Evolutionary conservation across 1,140 invertebrate genomes (phyloP), one percentile per base, ranked within the genome.

Genomic region (Trissolcus basalis): DNA sequence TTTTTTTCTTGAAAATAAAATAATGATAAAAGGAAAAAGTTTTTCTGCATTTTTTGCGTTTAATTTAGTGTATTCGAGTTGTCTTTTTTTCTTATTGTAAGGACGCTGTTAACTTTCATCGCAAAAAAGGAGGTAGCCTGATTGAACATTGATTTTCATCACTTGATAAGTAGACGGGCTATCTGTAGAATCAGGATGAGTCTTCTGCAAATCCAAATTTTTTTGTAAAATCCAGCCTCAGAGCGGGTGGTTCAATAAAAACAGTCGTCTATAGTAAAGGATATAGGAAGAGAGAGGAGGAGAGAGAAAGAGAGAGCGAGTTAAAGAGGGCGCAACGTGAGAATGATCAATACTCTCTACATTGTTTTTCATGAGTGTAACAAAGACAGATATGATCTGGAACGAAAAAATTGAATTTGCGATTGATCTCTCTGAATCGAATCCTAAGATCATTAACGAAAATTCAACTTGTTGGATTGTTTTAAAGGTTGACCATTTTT

Each of bases 261-360:
- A 83, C 79, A 77, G 76, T 77, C 65, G 77, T 77, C 67, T 77
- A 78, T 59, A 63, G 71, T 53, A 49, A n/a, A 80, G 80, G 68
- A 83, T 72, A 76, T 80, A 82, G 77, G 80, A 83, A 78, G 77
- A 80, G 15, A 78, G 77, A 80, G 15, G 79, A 71, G 78, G 71
- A 61, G 77, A 82, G 78, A 44, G 69, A 82, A 55, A 48, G 45
- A 44, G 53, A 43, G 54, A 58, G 75, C 61, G 65, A 78, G 76
- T 78, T 77, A 79, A 76, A 81, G 80, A 81, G 82, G 83, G 77
- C 77, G 83, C 80, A 84, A 78, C 82, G 79, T 85, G 80, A 82
- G 81, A 80, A 81, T 85, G 85, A 87, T 86, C 84, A 87, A 87
- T 87, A 87, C 84, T 86, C 81, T 77, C 81, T 80, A 82, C 75